A percentile compares a stretch with the other conserved stretches of the same genome.
phyloP scores from a whole-genome alignment of 2,797 vertebrate genomes.

The Spinibarbus caldwelli region DNA sequence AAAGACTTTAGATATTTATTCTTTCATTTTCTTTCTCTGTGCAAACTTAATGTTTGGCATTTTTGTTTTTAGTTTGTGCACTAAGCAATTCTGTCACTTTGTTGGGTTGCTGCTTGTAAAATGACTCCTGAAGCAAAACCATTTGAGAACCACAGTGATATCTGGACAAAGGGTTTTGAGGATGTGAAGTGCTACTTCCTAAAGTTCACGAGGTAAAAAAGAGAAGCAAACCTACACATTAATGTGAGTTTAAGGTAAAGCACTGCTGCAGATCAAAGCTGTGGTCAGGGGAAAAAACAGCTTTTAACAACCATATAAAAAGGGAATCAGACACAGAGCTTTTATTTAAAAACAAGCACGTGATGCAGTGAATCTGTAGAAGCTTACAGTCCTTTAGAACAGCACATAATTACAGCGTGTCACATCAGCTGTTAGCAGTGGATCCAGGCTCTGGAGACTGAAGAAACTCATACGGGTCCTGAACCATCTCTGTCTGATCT shows the following conservation, averaged over 20 bases:
- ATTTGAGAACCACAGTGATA: background rate
- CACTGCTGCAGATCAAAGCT: background rate
- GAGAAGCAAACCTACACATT: background rate
- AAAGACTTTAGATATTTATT: background rate
- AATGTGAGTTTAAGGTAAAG: background rate
- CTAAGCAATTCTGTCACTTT: background rate
- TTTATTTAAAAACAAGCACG: constrained; percentile 71
- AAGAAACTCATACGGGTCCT: constrained; percentile 96
- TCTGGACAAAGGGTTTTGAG: background rate
- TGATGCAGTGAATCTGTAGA: constrained; percentile 70
- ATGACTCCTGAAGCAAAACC: background rate
- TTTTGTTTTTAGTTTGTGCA: background rate
- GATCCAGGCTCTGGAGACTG: constrained; percentile 89
- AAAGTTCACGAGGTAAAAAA: background rate
- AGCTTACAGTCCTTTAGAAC: background rate
- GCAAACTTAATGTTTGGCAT: background rate
- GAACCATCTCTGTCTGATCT: constrained; percentile 91
- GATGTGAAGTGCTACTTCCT: background rate
- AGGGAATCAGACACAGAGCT: constrained; percentile 52
- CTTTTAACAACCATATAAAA: background rate
- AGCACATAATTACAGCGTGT: background rate
- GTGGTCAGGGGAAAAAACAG: background rate
- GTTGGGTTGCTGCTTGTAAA: background rate
- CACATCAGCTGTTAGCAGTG: constrained; percentile 78
- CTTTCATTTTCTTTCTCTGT: background rate